A percentile compares a stretch with the other conserved stretches of the same genome.
phyloP scores from a whole-genome alignment of 2,888 invertebrate species.

The Coleophora flavipennella region DNA sequence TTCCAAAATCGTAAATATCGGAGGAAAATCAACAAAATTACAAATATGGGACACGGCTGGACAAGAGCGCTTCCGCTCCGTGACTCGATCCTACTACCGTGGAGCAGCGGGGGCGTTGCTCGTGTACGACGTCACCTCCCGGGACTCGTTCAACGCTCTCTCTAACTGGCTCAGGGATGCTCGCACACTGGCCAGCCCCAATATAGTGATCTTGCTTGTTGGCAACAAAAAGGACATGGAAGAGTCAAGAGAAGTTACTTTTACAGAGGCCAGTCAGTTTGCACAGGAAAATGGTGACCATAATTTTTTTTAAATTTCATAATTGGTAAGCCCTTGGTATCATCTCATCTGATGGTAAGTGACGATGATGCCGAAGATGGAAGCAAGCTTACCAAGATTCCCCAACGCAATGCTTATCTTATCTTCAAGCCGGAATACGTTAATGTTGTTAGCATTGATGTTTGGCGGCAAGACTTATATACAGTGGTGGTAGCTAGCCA shows the following conservation, averaged over 20 bases:
- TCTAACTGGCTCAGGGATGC: conserved; percentile 90
- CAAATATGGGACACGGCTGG: conserved; percentile 95
- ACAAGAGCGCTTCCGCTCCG: conserved; percentile 97
- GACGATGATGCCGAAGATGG: too few relatives aligned
- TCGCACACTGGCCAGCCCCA: conserved; percentile 83
- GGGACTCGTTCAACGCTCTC: conserved; percentile 94
- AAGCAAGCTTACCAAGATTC: too few relatives aligned
- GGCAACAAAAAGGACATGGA: conserved; percentile 89
- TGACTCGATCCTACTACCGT: conserved; percentile 86
- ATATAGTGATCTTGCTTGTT: conserved; percentile 84
- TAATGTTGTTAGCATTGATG: too few relatives aligned
- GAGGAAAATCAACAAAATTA: conserved; percentile 85
- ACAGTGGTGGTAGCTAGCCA: too few relatives aligned
- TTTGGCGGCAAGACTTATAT: too few relatives aligned
- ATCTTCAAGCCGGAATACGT: too few relatives aligned
- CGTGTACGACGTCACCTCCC: conserved; percentile 91
- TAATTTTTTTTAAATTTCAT: too few relatives aligned
- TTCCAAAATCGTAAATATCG: conserved; percentile 87
- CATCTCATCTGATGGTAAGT: too few relatives aligned
- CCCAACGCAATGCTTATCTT: too few relatives aligned
- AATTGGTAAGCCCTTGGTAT: too few relatives aligned
- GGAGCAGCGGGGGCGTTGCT: conserved; percentile 94
- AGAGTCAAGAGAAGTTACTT: conserved; percentile 85
- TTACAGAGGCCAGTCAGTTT: conserved; percentile 86
- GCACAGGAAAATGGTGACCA: conserved; percentile 89